Conservation (phyloP, 2,797 vertebrate genomes). For the Labroides dimidiatus region DNA sequence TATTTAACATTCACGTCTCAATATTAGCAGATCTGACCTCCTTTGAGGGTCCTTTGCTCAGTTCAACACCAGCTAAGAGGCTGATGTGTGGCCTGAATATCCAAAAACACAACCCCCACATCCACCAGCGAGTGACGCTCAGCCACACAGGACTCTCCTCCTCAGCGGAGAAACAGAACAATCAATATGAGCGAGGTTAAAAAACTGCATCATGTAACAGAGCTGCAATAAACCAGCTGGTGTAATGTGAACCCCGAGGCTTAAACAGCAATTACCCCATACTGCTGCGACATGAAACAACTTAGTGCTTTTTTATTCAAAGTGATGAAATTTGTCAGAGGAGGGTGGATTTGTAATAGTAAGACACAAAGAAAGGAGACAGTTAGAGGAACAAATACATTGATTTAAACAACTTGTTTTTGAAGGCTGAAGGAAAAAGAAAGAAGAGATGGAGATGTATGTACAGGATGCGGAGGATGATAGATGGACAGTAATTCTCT, state of each 20-base stretch:
- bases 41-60: slow-evolving; percentile 26
- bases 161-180: slow-evolving; percentile 28
- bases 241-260: slow-evolving; percentile 55
- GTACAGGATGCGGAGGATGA: not conserved
- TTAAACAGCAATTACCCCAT: slow-evolving; percentile 59
- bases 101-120: slow-evolving; percentile 5
- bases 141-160: slow-evolving; percentile 19
- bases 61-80: slow-evolving; percentile 13
- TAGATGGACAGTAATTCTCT: not conserved
- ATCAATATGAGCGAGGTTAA: slow-evolving; percentile 54
- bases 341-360: not conserved
- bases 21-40: slow-evolving; percentile 44
- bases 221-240: slow-evolving; percentile 46
- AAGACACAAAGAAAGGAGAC: not conserved
- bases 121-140: slow-evolving; percentile 32
- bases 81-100: slow-evolving; percentile 41
- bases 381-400: slow-evolving; percentile 1
- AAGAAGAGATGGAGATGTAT: not conserved
- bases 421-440: not conserved
- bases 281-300: slow-evolving; percentile 55
- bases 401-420: not conserved
- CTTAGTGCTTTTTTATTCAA: slow-evolving; percentile 16
- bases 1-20: slow-evolving; percentile 29
- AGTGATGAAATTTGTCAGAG: slow-evolving; percentile 36
- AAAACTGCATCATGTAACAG: slow-evolving; percentile 43